Evolutionary conservation across 1,140 invertebrate species (phyloP), one percentile per base, ranked within the genome.

Genomic region (Drosophila pseudoobscura): DNA sequence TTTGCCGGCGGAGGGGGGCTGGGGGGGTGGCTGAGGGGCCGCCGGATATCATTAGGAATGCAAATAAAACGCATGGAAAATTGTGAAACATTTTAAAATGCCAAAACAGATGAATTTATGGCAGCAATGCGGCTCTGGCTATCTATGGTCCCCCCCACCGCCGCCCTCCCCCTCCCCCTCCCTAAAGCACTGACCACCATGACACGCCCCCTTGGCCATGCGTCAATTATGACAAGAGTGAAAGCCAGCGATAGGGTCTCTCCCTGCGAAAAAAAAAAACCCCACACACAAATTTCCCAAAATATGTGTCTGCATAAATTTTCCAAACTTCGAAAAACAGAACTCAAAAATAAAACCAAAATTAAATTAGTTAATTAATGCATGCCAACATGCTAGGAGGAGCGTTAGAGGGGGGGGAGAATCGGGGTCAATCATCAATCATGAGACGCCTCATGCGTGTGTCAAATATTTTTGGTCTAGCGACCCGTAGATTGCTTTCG

Each of bases 281-380:
- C 15, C 15, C 15, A 72, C 60, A 47, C 49, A 17, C 17, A 1
- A 0, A 20, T 20, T 17, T 2, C 35, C 60, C 50, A 56, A 63
- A 54, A 63, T 51, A 49, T 75, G 50, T 62, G 52, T 61, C 56
- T 74, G 72, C 80, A 84, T 84, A 80, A 66, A 70, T 84, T 77
- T 85, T 57, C 46, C 54, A 2, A 43, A 29, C 35, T 35, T 13
- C 8, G 17, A 63, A 60, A 53, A 53, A 41, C 55, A 84, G 62
- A 84, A 71, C 62, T 68, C 53, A 49, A 50, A 46, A 76, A 76
- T 71, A 73, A 73, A 74, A 69, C 45, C 68, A 63, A 87, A 87
- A 82, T 76, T 75, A 87, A 87, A 87, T 87, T 87, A 82, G 82
- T 82, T 87, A 87, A 87, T 87, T 82, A 87, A 87, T 87, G 82